These are phyloP conservation scores for Aplidium turbinatum DNA, from an alignment of 23 tunicate genomes.

Conservation along the genomic window DNA sequence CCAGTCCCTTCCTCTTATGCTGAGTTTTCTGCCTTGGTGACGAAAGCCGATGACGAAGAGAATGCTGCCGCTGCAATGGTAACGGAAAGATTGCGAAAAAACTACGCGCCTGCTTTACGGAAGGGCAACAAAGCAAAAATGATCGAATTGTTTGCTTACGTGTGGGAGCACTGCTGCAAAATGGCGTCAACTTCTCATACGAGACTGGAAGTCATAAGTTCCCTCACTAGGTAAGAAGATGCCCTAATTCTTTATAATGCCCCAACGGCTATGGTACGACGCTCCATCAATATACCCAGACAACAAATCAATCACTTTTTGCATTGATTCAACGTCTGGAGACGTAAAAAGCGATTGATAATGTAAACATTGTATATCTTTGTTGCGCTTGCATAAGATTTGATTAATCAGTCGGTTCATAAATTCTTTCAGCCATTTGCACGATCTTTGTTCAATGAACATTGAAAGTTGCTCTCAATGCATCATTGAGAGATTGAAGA, in stretches of 20 bases:
- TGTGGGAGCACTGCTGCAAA: slow-evolving; percentile 68
- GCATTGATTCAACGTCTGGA: too few relatives aligned
- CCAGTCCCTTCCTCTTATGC: slow-evolving; percentile 74
- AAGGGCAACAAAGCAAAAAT: slow-evolving; percentile 82
- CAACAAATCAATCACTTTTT: too few relatives aligned
- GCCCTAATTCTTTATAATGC: too few relatives aligned
- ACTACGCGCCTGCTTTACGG: slow-evolving; percentile 55
- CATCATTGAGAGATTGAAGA: slow-evolving; percentile 49
- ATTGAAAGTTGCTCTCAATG: slow-evolving; percentile 47
- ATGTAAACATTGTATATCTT: too few relatives aligned
- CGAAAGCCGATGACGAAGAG: background rate
- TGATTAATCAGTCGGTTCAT: too few relatives aligned
- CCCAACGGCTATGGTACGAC: too few relatives aligned
- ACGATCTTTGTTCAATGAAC: slow-evolving; percentile 63
- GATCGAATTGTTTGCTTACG: slow-evolving; percentile 71
- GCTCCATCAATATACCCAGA: too few relatives aligned
- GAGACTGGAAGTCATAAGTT: slow-evolving; percentile 12
- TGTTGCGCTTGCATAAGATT: too few relatives aligned
- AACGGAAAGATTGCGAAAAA: slow-evolving; percentile 35
- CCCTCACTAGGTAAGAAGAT: slow-evolving; percentile 36
- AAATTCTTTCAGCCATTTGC: slow-evolving; percentile 64
- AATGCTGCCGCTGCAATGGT: slow-evolving; percentile 34
- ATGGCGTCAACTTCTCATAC: slow-evolving; percentile 34
- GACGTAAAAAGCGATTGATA: too few relatives aligned
- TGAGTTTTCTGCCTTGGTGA: slow-evolving; percentile 42